Evolutionary conservation across 1,140 invertebrate genomes (phyloP).

Genomic region (Drosophila takahashii): DNA sequence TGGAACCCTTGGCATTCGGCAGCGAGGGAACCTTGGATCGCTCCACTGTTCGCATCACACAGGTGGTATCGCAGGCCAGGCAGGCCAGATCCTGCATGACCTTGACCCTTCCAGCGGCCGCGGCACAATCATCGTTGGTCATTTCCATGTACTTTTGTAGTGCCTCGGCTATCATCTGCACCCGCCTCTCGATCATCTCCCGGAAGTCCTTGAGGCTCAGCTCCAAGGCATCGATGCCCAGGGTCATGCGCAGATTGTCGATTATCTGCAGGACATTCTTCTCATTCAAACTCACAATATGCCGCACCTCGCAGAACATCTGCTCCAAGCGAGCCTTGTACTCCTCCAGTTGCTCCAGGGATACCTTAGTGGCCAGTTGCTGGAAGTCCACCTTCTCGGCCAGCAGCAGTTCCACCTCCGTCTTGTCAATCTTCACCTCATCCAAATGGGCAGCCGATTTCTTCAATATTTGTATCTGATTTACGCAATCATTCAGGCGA

Average conservation of each 20-base stretch:
- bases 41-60: conserved; percentile 88
- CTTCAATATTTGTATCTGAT: conserved; percentile 39
- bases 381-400: conserved; percentile 90
- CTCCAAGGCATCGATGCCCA: conserved; percentile 89
- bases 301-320: conserved; percentile 87
- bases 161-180: conserved; percentile 88
- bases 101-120: conserved; percentile 89
- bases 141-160: conserved; percentile 85
- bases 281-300: conserved; percentile 88
- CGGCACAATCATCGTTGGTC: conserved; percentile 87
- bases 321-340: conserved; percentile 88
- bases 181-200: conserved; percentile 88
- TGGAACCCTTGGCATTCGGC: conserved; percentile 85
- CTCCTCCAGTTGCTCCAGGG: conserved; percentile 89
- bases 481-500: conserved; percentile 21
- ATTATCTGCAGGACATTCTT: conserved; percentile 87
- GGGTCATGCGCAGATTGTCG: conserved; percentile 88
- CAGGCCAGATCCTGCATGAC: conserved; percentile 89
- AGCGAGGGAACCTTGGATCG: conserved; percentile 84
- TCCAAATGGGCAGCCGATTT: conserved; percentile 49
- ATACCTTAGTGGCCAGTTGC: conserved; percentile 89
- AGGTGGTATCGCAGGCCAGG: conserved; percentile 90
- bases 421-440: conserved; percentile 87
- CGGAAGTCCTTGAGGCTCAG: conserved; percentile 88
- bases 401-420: conserved; percentile 88